Percentiles rank a stretch among this genome's conserved stretches.
Evolutionary conservation across 37 sponge, comb jelly and placozoan species (phyloP).

Genomic region (Theonella swinhoei): DNA sequence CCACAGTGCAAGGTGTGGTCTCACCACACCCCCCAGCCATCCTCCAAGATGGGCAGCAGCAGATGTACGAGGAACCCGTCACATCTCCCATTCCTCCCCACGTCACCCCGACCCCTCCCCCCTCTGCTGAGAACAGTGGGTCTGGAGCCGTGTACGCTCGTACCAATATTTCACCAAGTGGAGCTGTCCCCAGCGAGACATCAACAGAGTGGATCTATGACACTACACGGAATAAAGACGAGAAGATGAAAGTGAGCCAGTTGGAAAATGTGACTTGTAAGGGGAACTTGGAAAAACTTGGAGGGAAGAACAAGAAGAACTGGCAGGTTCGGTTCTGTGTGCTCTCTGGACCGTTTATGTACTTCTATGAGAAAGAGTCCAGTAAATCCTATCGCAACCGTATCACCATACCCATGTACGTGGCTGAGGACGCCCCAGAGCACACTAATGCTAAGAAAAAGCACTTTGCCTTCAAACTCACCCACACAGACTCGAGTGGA

Average conservation of each 20-base stretch:
- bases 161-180: neutral
- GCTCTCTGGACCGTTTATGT: constrained; percentile 68
- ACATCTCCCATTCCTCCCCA: constrained; percentile 9
- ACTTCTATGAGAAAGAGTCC: constrained; percentile 83
- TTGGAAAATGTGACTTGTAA: constrained; percentile 49
- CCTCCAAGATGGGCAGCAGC: neutral
- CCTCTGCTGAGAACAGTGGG: constrained; percentile 18
- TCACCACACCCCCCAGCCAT: neutral
- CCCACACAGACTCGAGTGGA: neutral
- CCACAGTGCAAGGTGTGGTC: neutral
- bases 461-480: constrained; percentile 80
- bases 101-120: neutral
- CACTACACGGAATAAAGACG: neutral
- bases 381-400: constrained; percentile 80
- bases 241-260: constrained; percentile 41
- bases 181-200: neutral
- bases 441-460: constrained; percentile 68
- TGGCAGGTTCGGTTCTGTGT: constrained; percentile 91
- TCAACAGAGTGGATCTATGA: constrained; percentile 43
- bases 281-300: constrained; percentile 89
- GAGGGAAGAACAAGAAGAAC: constrained; percentile 69
- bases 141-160: constrained; percentile 20
- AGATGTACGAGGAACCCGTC: constrained; percentile 63
- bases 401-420: constrained; percentile 46
- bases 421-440: constrained; percentile 16